These are phyloP conservation scores for Macaria liturata DNA, from an alignment of 2,888 invertebrate species.

Conservation along the genomic window DNA sequence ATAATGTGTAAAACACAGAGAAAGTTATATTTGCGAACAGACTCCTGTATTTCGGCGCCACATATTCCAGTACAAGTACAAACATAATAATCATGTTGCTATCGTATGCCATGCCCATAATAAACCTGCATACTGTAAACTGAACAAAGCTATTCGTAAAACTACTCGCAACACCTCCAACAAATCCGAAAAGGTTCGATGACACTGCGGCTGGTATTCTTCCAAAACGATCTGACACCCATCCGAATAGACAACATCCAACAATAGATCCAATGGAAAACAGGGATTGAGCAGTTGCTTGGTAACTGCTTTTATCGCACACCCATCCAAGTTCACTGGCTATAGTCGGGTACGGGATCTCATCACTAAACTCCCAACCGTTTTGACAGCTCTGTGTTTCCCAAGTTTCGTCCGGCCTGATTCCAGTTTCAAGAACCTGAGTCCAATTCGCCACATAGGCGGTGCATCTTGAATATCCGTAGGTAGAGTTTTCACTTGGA, in stretches of 20 bases:
- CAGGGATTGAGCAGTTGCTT: conserved; percentile 56
- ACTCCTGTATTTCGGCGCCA: conserved; percentile 56
- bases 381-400: conserved; percentile 45
- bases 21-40: conserved; percentile 52
- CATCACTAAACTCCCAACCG: conserved; percentile 60
- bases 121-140: conserved; percentile 51
- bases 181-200: conserved; percentile 50
- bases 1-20: conserved; percentile 51
- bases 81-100: conserved; percentile 58
- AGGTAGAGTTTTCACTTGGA: conserved; percentile 38
- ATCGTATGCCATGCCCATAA: conserved; percentile 58
- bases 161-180: conserved; percentile 49
- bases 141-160: conserved; percentile 47
- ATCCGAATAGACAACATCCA: conserved; percentile 54
- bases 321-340: conserved; percentile 59
- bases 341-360: conserved; percentile 60
- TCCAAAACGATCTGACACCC: conserved; percentile 56
- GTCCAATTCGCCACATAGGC: conserved; percentile 54
- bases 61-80: conserved; percentile 54
- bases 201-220: conserved; percentile 50
- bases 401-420: conserved; percentile 48
- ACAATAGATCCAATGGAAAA: conserved; percentile 55
- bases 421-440: conserved; percentile 41
- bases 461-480: conserved; percentile 53
- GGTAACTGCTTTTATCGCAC: conserved; percentile 55